Evolutionary conservation across 2,888 invertebrate species (phyloP).

Genomic region (Melanargia galathea): DNA sequence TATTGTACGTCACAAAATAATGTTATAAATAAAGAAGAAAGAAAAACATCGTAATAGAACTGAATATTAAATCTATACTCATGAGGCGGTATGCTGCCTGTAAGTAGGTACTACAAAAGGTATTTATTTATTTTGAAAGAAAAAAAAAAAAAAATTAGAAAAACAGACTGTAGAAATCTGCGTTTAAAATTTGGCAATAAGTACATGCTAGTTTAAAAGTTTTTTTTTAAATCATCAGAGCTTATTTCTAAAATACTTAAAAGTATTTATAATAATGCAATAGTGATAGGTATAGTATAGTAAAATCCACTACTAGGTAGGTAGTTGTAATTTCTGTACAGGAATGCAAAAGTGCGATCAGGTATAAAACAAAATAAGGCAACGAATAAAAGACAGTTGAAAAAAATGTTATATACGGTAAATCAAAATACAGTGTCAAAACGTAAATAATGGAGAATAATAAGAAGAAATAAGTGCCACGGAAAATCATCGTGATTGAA

Average conservation of each 20-base stretch:
- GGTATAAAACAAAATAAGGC: slow-evolving; percentile 26
- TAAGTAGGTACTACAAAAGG: too few relatives aligned
- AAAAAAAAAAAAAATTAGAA: background rate
- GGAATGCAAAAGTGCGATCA: slow-evolving; percentile 60
- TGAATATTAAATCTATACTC: background rate
- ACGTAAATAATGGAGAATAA: background rate
- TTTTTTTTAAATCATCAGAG: slow-evolving; percentile 46
- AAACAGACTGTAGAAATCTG: slow-evolving; percentile 29
- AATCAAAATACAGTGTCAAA: background rate
- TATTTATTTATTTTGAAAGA: too few relatives aligned
- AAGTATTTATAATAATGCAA: slow-evolving; percentile 64
- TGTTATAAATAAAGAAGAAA: background rate
- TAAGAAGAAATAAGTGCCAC: background rate
- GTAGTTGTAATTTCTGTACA: slow-evolving; percentile 53
- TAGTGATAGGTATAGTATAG: slow-evolving; percentile 68
- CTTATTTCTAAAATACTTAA: slow-evolving; percentile 54
- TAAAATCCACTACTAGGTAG: slow-evolving; percentile 64
- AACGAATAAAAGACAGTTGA: background rate
- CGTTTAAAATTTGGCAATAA: slow-evolving; percentile 31
- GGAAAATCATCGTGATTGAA: background rate
- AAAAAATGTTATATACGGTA: too few relatives aligned
- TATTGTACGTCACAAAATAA: slow-evolving; percentile 12
- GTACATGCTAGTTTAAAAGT: background rate
- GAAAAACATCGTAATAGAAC: background rate
- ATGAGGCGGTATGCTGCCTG: background rate